A percentile compares a stretch with the other conserved stretches of the same genome.
phyloP scores from a whole-genome alignment of 2,797 vertebrate genomes.

The Eutrigla gurnardus region DNA sequence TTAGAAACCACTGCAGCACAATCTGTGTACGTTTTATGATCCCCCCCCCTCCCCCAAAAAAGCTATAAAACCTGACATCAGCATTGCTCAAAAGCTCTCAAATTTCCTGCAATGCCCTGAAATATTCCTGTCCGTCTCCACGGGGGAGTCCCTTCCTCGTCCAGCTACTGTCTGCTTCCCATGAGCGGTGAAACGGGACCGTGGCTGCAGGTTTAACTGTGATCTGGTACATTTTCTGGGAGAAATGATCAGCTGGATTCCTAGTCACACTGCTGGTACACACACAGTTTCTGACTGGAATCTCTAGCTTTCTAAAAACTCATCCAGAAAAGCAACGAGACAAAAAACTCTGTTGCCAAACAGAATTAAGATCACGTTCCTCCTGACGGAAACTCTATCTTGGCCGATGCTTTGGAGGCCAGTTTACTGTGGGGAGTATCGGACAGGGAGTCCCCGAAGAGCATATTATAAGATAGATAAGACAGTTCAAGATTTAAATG shows the following conservation, averaged over 20 bases:
- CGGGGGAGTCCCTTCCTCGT: conserved; percentile 32
- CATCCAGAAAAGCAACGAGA: neutral
- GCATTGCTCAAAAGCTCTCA: conserved; percentile 73
- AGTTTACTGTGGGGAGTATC: conserved; percentile 21
- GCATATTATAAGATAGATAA: conserved; percentile 36
- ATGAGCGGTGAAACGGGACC: conserved; percentile 65
- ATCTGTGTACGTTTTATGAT: conserved; percentile 53
- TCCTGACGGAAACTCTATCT: conserved; percentile 29
- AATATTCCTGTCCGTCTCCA: conserved; percentile 45
- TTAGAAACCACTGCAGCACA: conserved; percentile 20
- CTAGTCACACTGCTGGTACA: too few relatives aligned
- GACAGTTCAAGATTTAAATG: conserved; percentile 21
- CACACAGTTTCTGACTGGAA: too few relatives aligned
- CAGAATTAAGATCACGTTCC: conserved; percentile 36
- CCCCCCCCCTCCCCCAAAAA: conserved; percentile 8
- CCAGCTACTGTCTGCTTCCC: conserved; percentile 63
- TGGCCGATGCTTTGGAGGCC: conserved; percentile 27
- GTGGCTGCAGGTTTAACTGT: conserved; percentile 29
- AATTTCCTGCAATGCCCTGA: conserved; percentile 57
- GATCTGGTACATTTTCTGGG: too few relatives aligned
- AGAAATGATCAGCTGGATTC: too few relatives aligned
- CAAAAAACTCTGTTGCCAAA: too few relatives aligned
- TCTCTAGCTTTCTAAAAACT: neutral
- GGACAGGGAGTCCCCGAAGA: neutral
- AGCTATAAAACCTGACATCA: conserved; percentile 68